Evolutionary conservation across 1,140 invertebrate genomes (phyloP), one percentile per base, ranked within the genome.

Genomic region (Drosophila micromelanica): DNA sequence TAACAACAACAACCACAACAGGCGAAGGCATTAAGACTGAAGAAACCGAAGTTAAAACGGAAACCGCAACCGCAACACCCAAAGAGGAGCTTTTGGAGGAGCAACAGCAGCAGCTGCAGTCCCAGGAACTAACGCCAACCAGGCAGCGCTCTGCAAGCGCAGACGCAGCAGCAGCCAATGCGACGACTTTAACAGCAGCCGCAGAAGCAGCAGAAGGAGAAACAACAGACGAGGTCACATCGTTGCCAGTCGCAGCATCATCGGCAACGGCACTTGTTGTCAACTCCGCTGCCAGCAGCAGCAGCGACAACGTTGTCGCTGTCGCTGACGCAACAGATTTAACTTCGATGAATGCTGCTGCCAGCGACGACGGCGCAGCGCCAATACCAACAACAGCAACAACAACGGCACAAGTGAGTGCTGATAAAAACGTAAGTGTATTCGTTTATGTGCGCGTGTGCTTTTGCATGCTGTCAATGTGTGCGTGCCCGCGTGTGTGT

Each of bases 371-470:
- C 49, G 38, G 45, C 38, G 37, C 46, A 38, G 20, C 63, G 52
- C 12, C 65, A 60, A 23, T 51, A 73, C 37, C 63, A 60, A 40
- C 71, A 65, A 48, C 48, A 65, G 43, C 48, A 76, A 42, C 63
- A 51, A 30, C 55, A 49, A 5, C 43, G 62, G 56, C 75, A 43
- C 12, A 67, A 46, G 43, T 42, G 23, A 52, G 13, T 80, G 84
- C 84, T 89, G 82, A 87, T 87, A 87, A 82, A 91, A 90, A 78
- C 70, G 89, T 91, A 90, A 75, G 89, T 86, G 70, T 48, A 48
- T 69, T 38, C 2, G 27, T 35, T 2, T 51, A 8, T 57, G 13
- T 57, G 40, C 54, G 54, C 38, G 40, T 63, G 30, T 61, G 52
- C 43, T 42, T 63, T 46, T 13, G n/a, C n/a, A 45, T 65, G 20